Conservation (phyloP, 2,113 vertebrate genomes). For the Fulica atra region DNA sequence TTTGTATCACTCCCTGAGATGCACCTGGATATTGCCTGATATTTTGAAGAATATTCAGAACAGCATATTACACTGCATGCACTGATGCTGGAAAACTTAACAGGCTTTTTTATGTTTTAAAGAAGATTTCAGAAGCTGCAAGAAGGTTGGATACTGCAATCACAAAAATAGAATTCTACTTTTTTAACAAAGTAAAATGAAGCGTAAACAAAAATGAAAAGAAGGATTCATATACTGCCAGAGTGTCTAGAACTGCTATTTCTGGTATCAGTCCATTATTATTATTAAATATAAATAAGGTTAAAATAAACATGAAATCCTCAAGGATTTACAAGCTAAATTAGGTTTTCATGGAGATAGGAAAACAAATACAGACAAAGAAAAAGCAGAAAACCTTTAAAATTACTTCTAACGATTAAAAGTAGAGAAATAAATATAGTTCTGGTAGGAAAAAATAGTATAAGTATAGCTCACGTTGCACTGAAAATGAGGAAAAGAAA, state of each 20-base stretch:
- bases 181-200: background rate
- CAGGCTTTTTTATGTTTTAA: background rate
- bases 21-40: background rate
- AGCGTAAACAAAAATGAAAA: background rate
- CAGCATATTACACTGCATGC: background rate
- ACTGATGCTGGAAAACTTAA: background rate
- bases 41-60: background rate
- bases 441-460: background rate
- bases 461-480: background rate
- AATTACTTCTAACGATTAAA: background rate
- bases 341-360: background rate
- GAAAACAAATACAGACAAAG: conserved; percentile 1
- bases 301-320: background rate
- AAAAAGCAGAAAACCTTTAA: background rate
- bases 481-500: background rate
- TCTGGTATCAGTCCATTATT: background rate
- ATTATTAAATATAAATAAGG: conserved; percentile 17
- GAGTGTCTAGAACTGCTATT: background rate
- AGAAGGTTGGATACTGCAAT: background rate
- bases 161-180: background rate
- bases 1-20: background rate
- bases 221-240: background rate
- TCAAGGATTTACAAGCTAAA: background rate
- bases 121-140: background rate
- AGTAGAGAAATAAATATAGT: background rate